Percentiles rank a stretch among this genome's conserved stretches.
Conservation (phyloP, 2,113 vertebrate genomes). For the Chionis minor region DNA sequence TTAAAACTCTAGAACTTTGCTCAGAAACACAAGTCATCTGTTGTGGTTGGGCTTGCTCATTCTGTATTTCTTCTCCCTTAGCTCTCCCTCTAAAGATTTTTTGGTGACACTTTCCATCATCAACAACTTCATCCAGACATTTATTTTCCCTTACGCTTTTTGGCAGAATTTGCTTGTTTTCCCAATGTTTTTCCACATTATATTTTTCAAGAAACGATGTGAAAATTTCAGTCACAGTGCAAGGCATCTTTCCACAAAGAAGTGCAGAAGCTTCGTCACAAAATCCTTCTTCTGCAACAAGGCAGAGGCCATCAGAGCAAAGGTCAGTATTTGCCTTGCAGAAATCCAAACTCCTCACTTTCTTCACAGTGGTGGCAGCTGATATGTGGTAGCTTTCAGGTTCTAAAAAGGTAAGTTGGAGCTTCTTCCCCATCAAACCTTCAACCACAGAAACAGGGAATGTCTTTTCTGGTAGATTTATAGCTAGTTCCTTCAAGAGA, state of each 20-base stretch:
- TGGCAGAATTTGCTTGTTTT: constrained; percentile 35
- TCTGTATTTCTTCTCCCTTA: background rate
- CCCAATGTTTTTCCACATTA: background rate
- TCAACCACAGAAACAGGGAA: background rate
- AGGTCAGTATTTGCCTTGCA: background rate
- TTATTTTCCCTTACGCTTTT: constrained; percentile 35
- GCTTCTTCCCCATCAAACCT: background rate
- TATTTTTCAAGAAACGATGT: constrained; percentile 15
- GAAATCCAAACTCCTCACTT: background rate
- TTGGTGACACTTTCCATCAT: background rate
- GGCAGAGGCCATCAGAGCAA: background rate
- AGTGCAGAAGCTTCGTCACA: constrained; percentile 7
- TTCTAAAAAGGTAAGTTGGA: background rate
- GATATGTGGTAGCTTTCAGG: background rate
- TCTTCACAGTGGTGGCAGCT: background rate
- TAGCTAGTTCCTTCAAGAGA: background rate
- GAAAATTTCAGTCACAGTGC: constrained; percentile 28
- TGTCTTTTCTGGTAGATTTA: background rate
- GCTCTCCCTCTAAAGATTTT: background rate
- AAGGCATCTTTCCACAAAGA: constrained; percentile 13
- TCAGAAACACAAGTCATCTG: background rate
- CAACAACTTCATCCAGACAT: constrained; percentile 1
- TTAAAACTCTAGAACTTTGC: constrained; percentile 20
- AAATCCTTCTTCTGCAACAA: background rate
- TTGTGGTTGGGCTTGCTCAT: background rate